These are phyloP conservation scores for Aldabrachelys gigantea DNA, from an alignment of 2,113 vertebrate genomes.

Conservation along the genomic window DNA sequence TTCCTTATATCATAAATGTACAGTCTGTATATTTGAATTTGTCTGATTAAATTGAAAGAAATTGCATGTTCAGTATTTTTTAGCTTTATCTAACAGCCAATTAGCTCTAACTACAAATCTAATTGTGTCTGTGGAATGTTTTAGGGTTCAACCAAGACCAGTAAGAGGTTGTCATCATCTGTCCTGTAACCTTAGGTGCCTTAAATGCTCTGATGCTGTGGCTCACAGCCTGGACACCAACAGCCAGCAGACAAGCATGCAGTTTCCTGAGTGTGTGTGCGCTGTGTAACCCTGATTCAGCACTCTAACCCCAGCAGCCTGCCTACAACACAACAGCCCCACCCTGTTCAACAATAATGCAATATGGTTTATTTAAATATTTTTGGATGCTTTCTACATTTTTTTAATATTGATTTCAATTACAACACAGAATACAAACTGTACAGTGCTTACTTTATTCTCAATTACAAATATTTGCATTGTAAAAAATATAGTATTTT, in stretches of 20 bases:
- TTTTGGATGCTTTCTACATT: no score
- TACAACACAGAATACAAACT: no score
- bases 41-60: background rate
- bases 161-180: background rate
- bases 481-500: no score
- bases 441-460: no score
- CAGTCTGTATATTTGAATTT: background rate
- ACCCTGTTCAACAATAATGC: background rate
- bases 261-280: background rate
- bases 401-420: no score
- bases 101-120: background rate
- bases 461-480: no score
- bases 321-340: background rate
- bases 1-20: background rate
- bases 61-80: background rate
- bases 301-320: background rate
- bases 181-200: background rate
- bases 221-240: background rate
- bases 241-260: background rate
- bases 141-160: background rate
- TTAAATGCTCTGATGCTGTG: no score
- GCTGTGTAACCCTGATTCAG: background rate
- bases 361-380: no score
- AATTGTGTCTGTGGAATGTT: background rate
- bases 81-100: background rate